Conservation (phyloP, 2,888 invertebrate genomes). For the Drymonia ruficornis region DNA sequence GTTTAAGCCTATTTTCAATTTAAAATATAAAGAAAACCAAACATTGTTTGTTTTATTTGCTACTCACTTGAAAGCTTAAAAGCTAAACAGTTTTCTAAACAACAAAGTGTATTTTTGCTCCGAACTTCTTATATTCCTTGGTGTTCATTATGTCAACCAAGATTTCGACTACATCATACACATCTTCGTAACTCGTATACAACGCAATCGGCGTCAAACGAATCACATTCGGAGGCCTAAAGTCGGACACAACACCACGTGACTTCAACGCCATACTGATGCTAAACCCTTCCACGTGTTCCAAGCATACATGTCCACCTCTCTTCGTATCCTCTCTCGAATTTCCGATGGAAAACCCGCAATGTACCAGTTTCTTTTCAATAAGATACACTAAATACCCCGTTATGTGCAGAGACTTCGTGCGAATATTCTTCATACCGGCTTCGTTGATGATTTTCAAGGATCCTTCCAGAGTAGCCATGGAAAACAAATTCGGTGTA, state of each 20-base stretch:
- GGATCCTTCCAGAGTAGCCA: slow-evolving; percentile 68
- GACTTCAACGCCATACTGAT: slow-evolving; percentile 63
- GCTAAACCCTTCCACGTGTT: slow-evolving; percentile 67
- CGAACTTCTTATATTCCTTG: slow-evolving; percentile 54
- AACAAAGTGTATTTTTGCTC: slow-evolving; percentile 8
- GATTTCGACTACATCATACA: slow-evolving; percentile 61
- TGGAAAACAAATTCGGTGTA: slow-evolving; percentile 61
- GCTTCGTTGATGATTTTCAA: slow-evolving; percentile 64
- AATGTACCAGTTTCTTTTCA: slow-evolving; percentile 52
- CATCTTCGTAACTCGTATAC: slow-evolving; percentile 68
- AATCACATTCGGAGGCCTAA: slow-evolving; percentile 67
- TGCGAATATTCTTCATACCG: slow-evolving; percentile 61
- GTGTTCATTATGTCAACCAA: slow-evolving; percentile 57
- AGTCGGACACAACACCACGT: slow-evolving; percentile 63
- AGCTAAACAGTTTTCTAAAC: too few species aligned
- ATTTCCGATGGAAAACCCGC: slow-evolving; percentile 66
- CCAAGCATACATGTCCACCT: slow-evolving; percentile 69
- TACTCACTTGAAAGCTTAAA: too few species aligned
- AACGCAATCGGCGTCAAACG: slow-evolving; percentile 65
- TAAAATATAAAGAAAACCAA: slow-evolving; percentile 70
- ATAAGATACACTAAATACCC: slow-evolving; percentile 68
- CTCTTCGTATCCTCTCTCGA: slow-evolving; percentile 56
- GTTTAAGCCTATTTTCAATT: slow-evolving; percentile 81
- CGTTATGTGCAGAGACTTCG: slow-evolving; percentile 70
- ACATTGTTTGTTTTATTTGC: slow-evolving; percentile 45